Evolutionary conservation across 2,888 invertebrate species (phyloP), one percentile per base, ranked within the genome.

Genomic region (Drosophila anomalata): DNA sequence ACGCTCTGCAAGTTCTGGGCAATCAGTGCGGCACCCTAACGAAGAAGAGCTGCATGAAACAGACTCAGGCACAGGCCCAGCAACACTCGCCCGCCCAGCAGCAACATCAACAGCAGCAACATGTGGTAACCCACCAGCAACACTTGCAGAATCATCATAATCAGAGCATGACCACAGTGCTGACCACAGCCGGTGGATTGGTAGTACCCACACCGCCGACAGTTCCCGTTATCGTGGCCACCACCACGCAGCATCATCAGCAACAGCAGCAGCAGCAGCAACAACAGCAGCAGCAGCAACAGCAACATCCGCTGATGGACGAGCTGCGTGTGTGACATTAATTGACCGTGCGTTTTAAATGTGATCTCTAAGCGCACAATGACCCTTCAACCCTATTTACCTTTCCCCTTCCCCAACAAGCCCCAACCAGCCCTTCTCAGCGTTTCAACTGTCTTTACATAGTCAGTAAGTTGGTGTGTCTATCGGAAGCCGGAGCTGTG

Each of bases 261-360:
- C 89, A 87, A 65, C 89, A 85, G 55, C 81, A 86, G 42, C 87
- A 81, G 29, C 81, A 83, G 22, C 81, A 88, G 12, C 82, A 89
- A 0, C 22, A 24, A 46, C 79, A 84, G 8, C 85, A 86, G 71
- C 91, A 91, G 70, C 78, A 87, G 60, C 75, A 92, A 90, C 91
- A 93, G 91, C 91, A 92, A 91, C 88, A 92, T 94, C 78, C 90
- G 17, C 70, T 90, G 77, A 96, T 96, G 96, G 96, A 96, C 92
- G 96, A 96, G 92, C 89, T 96, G 92, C 92, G 96, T 68, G 96
- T 96, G 95, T 96, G 96, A 96, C 96, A 94, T 90, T 92, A 92
- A 91, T 91, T 91, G 86, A 91, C 91, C 83, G 91, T 91, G 89
- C 91, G 91, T 90, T 91, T 91, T 83, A 91, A 91, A 85, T 91